Evolutionary conservation across 2,113 vertebrate genomes (phyloP).

Genomic region (Phrynocephalus versicolor): DNA sequence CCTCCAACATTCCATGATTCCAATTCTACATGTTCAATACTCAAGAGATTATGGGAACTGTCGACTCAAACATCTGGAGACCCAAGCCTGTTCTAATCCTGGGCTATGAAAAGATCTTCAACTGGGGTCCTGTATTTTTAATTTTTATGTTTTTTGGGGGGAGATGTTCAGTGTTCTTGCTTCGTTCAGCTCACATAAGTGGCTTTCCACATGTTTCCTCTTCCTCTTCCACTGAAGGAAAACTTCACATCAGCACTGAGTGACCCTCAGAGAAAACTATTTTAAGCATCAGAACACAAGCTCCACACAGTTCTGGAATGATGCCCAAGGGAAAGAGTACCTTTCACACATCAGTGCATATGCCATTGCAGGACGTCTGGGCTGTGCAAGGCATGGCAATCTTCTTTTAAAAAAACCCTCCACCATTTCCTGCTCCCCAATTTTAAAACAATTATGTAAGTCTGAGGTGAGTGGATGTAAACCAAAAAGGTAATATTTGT

Average conservation of each 20-base stretch:
- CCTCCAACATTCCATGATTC: not conserved
- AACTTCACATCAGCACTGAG: not conserved
- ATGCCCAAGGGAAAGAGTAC: not conserved
- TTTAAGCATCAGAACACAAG: not conserved
- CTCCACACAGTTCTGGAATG: not conserved
- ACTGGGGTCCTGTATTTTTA: not conserved
- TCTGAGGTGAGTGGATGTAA: not conserved
- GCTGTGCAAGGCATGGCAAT: not conserved
- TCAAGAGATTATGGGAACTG: not conserved
- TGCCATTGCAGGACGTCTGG: not conserved
- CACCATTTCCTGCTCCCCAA: not conserved
- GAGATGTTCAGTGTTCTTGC: not conserved
- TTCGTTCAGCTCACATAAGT: not conserved
- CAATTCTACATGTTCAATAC: not conserved
- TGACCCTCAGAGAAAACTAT: not conserved
- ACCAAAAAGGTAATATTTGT: not conserved
- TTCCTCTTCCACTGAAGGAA: not conserved
- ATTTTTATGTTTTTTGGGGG: not conserved
- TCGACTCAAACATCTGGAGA: not conserved
- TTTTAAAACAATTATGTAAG: not conserved
- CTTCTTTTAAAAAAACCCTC: not conserved
- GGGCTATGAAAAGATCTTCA: not conserved
- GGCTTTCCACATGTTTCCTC: not conserved
- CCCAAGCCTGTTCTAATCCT: not conserved
- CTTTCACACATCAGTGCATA: not conserved